Evolutionary conservation across 2,797 vertebrate species (phyloP), one percentile per base, ranked within the genome.

Genomic region (Diceros bicornis): DNA sequence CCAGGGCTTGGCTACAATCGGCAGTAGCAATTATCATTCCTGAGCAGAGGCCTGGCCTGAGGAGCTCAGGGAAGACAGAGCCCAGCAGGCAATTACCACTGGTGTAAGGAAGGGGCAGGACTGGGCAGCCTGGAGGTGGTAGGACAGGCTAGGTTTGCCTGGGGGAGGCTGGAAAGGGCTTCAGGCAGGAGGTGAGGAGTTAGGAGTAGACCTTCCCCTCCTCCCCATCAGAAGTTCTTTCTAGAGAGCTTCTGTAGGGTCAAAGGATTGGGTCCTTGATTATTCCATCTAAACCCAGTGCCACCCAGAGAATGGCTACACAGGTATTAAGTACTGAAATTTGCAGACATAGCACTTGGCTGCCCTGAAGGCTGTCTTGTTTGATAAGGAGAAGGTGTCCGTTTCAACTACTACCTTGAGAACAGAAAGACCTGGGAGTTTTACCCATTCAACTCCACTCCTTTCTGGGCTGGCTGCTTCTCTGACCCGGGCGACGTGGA

Each of bases 391-490:
- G 93, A 98, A 83, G 18, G 99, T 7, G 97, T 97, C 66, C 99
- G 99, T 99, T 98, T 99, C 50, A 99, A 99, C 98, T 99, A 98
- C 96, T 98, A 95, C 98, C 95, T 99, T 86, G 47, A 96, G 85
- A 98, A 72, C 0, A 75, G 75, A 47, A 94, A 94, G 64, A 98
- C 93, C 23, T 9, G 23, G 1, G 97, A 98, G 7, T 99, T 99
- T 95, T 99, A 99, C 94, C 97, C 98, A 2, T 99, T 99, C 86
- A 99, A 99, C 98, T 79, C 99, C 97, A 96, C 97, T 77, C 18
- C 99, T 2, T 95, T 99, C n/a, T 99, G 99, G 99, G 99, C 99
- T 0, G 94, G 93, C 72, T 99, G 99, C 96, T 99, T 98, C 89
- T 98, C 98, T 55, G 86, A 96, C 78, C 57, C 96, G 0, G 93